These are phyloP conservation scores for Cetoscarus ocellatus DNA, from an alignment of 2,797 vertebrate genomes.

Conservation along the genomic window DNA sequence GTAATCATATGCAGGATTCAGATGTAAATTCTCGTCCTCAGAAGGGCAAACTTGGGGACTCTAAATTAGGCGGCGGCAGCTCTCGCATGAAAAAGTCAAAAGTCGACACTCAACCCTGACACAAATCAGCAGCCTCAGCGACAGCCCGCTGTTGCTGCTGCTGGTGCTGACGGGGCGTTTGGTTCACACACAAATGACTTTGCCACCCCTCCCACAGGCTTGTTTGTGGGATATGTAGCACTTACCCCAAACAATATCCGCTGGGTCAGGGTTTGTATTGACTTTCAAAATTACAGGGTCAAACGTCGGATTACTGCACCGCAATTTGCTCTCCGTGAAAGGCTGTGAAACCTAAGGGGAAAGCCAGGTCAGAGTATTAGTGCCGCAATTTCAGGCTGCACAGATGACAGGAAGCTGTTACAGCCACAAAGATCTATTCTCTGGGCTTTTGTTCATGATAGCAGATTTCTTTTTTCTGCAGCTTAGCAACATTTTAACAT, in stretches of 20 bases:
- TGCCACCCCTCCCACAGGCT: slow-evolving; percentile 38
- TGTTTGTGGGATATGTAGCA: slow-evolving; percentile 59
- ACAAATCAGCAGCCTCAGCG: slow-evolving; percentile 67
- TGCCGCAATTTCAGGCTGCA: slow-evolving; percentile 25
- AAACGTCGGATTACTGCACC: slow-evolving; percentile 39
- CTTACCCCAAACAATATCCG: slow-evolving; percentile 52
- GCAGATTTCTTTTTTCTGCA: background rate
- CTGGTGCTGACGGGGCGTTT: slow-evolving; percentile 63
- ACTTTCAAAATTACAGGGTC: slow-evolving; percentile 67
- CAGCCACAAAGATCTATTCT: background rate
- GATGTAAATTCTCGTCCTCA: background rate
- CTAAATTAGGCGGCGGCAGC: slow-evolving; percentile 24
- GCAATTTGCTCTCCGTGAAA: slow-evolving; percentile 36
- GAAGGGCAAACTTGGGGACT: background rate
- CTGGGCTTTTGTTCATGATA: slow-evolving; percentile 1
- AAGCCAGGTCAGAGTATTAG: slow-evolving; percentile 21
- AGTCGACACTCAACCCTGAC: slow-evolving; percentile 62
- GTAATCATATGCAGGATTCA: slow-evolving; percentile 13
- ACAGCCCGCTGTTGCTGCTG: slow-evolving; percentile 19
- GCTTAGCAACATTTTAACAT: slow-evolving; percentile 5
- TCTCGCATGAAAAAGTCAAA: slow-evolving; percentile 34
- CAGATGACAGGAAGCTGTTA: slow-evolving; percentile 12
- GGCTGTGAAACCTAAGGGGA: slow-evolving; percentile 32
- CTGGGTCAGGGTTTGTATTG: slow-evolving; percentile 64
- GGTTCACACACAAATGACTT: slow-evolving; percentile 61